These are phyloP conservation scores for Eurystomus glaucurus DNA, from an alignment of 2,797 vertebrate species.

Conservation along the genomic window DNA sequence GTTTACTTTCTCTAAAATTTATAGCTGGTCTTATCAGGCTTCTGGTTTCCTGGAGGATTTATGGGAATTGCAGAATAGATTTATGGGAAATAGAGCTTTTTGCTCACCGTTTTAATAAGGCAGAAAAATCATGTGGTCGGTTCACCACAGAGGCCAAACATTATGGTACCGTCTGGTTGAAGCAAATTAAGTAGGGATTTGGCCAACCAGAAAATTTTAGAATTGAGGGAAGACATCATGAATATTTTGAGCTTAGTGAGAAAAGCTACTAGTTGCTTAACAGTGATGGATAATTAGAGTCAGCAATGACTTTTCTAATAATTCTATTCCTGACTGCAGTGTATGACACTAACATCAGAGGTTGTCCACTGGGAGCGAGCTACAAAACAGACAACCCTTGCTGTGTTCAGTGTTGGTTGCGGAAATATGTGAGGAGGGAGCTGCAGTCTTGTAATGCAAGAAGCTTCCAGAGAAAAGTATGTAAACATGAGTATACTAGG, in stretches of 20 bases:
- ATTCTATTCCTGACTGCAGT: neutral
- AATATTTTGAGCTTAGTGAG: neutral
- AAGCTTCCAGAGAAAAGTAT: neutral
- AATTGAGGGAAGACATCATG: neutral
- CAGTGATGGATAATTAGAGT: neutral
- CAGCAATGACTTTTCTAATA: neutral
- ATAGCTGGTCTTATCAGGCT: too few species aligned
- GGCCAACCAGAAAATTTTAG: neutral
- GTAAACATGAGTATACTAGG: neutral
- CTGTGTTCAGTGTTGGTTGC: neutral
- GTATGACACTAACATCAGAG: neutral
- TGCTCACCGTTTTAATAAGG: too few species aligned
- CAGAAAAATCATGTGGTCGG: too few species aligned
- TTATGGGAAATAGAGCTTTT: too few species aligned
- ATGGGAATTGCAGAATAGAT: too few species aligned
- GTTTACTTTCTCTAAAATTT: too few species aligned
- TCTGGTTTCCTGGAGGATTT: too few species aligned
- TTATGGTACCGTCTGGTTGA: neutral
- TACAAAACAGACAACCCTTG: neutral
- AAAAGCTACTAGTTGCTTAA: neutral
- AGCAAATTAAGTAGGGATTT: neutral
- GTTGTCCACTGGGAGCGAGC: neutral
- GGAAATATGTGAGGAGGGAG: neutral
- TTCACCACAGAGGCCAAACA: too few species aligned
- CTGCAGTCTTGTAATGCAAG: neutral